Conservation (phyloP, 2,113 vertebrate genomes). For the Crotalus tigris region DNA sequence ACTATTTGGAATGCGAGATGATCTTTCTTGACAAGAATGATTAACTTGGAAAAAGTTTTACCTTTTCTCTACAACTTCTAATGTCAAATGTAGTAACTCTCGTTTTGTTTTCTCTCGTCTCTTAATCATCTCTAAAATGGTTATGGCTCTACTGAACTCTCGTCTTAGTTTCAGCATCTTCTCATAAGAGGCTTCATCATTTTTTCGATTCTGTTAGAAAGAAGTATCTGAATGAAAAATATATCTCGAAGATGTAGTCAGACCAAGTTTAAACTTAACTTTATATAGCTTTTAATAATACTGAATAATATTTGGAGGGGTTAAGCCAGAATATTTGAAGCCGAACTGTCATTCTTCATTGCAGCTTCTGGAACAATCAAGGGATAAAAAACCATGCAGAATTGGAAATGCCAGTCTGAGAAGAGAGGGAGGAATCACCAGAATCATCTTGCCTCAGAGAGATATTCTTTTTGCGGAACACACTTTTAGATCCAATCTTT, state of each 20-base stretch:
- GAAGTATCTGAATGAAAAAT: neutral
- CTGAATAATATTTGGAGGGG: neutral
- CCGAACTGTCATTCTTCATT: neutral
- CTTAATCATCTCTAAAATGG: conserved; percentile 94
- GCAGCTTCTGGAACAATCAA: neutral
- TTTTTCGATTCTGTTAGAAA: conserved; percentile 85
- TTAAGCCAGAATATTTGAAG: neutral
- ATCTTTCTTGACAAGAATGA: neutral
- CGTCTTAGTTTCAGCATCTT: conserved; percentile 91
- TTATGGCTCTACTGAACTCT: conserved; percentile 90
- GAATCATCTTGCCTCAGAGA: neutral
- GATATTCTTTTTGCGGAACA: neutral
- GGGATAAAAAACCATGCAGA: neutral
- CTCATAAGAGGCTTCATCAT: conserved; percentile 92
- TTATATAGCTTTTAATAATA: neutral
- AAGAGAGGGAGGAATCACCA: neutral
- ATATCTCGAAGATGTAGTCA: neutral
- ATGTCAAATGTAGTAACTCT: conserved; percentile 87
- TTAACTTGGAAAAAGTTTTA: conserved; percentile 50
- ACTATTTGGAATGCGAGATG: neutral
- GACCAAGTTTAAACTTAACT: neutral
- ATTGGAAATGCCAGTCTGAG: neutral
- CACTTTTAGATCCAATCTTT: neutral
- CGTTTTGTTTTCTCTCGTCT: conserved; percentile 89
- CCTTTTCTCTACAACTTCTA: conserved; percentile 93